Conservation (phyloP, 2,797 vertebrate genomes). For the Enteromius mattozi region DNA sequence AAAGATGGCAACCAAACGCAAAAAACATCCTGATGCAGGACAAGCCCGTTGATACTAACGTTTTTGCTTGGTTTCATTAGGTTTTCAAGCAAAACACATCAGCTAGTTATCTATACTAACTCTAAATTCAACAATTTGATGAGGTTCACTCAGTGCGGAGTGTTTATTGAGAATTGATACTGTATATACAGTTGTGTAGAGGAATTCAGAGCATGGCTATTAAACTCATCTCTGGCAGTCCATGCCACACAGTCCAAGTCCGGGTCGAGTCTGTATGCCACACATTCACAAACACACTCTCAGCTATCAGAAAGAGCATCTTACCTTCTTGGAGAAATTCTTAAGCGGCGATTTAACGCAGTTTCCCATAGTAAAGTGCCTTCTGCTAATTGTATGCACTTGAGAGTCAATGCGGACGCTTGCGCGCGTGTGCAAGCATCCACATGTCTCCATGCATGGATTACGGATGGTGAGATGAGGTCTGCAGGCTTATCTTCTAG, state of each 20-base stretch:
- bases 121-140: background rate
- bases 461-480: slow-evolving; percentile 57
- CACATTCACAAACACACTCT: slow-evolving; percentile 15
- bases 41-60: background rate
- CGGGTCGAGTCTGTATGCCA: background rate
- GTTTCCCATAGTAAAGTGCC: slow-evolving; percentile 88
- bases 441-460: slow-evolving; percentile 74
- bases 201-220: slow-evolving; percentile 21
- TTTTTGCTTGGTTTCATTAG: background rate
- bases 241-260: slow-evolving; percentile 32
- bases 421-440: slow-evolving; percentile 63
- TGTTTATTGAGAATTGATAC: background rate
- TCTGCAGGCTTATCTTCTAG: slow-evolving; percentile 65
- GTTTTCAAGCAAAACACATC: background rate
- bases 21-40: background rate
- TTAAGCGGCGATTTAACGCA: slow-evolving; percentile 96
- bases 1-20: background rate
- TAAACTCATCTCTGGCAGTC: slow-evolving; percentile 32
- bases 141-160: background rate
- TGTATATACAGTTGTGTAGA: slow-evolving; percentile 8
- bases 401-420: slow-evolving; percentile 61
- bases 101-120: background rate
- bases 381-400: slow-evolving; percentile 68
- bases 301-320: slow-evolving; percentile 66
- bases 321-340: slow-evolving; percentile 97